A percentile compares a stretch with the other conserved stretches of the same genome.
These are phyloP conservation scores for Peromyscus leucopus DNA, from an alignment of 2,113 vertebrate species.

Conservation along the genomic window DNA sequence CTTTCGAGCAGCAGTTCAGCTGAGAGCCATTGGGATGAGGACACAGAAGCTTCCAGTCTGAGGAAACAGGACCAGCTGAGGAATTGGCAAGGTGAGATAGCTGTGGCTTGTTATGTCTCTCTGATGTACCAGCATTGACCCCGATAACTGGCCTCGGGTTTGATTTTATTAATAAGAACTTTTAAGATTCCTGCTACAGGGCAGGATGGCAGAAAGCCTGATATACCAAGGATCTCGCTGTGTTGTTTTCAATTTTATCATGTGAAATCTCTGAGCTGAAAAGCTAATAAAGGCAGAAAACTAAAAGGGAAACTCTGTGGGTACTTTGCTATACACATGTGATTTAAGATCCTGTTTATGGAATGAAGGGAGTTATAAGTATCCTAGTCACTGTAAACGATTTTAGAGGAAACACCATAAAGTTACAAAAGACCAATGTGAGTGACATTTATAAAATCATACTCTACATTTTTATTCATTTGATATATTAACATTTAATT, in stretches of 20 bases:
- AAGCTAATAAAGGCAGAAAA: conserved; percentile 88
- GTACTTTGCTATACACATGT: conserved; percentile 88
- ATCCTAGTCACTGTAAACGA: background rate
- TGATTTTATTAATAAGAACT: too few species aligned
- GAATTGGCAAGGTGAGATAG: too few species aligned
- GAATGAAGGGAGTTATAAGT: conserved; percentile 76
- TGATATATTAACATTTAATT: conserved; percentile 60
- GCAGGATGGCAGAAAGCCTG: conserved; percentile 35
- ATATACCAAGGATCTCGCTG: conserved; percentile 90
- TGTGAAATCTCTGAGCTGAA: conserved; percentile 91
- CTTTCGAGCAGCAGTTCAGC: too few species aligned
- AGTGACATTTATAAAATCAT: conserved; percentile 43
- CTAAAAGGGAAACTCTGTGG: conserved; percentile 88
- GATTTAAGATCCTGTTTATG: conserved; percentile 92
- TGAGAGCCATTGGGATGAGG: too few species aligned
- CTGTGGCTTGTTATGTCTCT: too few species aligned
- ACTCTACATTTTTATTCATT: conserved; percentile 41
- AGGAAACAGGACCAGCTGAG: too few species aligned
- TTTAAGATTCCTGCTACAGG: too few species aligned
- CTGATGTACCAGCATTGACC: too few species aligned
- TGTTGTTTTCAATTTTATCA: conserved; percentile 91
- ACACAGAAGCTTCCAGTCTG: too few species aligned
- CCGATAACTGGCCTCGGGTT: too few species aligned
- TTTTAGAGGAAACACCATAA: background rate
- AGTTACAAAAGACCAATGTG: background rate